These are phyloP conservation scores for Chamaea fasciata DNA, from an alignment of 2,113 vertebrate genomes.

Conservation along the genomic window DNA sequence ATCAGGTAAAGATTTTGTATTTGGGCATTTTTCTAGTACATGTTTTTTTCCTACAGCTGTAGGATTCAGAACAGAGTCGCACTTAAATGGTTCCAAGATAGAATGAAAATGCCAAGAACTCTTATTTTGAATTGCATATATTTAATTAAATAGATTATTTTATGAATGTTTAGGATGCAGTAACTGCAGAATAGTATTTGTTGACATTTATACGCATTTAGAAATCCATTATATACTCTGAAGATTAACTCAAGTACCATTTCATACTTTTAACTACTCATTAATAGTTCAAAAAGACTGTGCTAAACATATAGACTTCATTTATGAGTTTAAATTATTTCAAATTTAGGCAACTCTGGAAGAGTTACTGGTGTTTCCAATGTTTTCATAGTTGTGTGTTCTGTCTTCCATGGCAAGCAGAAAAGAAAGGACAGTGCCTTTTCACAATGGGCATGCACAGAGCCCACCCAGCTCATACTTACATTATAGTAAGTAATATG, in stretches of 20 bases:
- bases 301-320: not conserved
- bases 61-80: not conserved
- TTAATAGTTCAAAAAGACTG: not conserved
- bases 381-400: not conserved
- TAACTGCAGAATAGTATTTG: not conserved
- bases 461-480: not conserved
- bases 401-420: not conserved
- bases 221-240: not conserved
- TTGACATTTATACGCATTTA: not conserved
- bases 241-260: not conserved
- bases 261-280: not conserved
- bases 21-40: not conserved
- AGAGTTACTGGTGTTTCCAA: not conserved
- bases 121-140: not conserved
- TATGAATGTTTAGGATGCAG: not conserved
- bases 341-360: not conserved
- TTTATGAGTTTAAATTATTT: not conserved
- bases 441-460: not conserved
- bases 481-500: not conserved
- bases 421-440: not conserved
- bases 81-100: not conserved
- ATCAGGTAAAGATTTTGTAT: not conserved
- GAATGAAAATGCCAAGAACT: not conserved
- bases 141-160: not conserved
- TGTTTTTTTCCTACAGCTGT: not conserved